phyloP scores from a whole-genome alignment of 2,797 vertebrate species.

The Onychomys leucogaster region DNA sequence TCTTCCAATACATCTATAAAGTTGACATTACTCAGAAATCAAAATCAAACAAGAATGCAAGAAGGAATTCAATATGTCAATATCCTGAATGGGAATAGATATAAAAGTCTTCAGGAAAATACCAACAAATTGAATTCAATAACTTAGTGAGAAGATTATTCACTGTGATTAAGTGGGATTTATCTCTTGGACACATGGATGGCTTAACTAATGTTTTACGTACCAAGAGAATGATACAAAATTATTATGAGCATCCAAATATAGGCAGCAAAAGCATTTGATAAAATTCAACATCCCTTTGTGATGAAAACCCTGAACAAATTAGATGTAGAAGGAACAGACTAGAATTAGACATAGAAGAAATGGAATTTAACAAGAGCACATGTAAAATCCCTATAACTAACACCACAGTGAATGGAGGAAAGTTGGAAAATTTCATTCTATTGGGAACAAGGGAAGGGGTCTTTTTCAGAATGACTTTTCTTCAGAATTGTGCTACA shows the following conservation, averaged over 20 bases:
- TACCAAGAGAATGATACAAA: neutral
- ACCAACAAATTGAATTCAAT: neutral
- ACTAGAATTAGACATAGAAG: neutral
- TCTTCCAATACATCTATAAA: neutral
- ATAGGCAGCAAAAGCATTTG: neutral
- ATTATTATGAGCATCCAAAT: neutral
- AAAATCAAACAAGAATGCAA: neutral
- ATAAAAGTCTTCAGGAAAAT: neutral
- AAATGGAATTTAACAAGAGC: neutral
- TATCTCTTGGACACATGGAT: neutral
- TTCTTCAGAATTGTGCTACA: neutral
- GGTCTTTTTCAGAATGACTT: neutral
- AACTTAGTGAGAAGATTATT: neutral
- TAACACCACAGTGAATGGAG: neutral
- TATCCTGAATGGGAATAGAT: neutral
- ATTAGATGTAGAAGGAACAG: neutral
- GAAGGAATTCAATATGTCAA: neutral
- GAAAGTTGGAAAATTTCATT: neutral
- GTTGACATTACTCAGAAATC: no score
- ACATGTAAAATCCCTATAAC: neutral
- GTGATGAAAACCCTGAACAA: neutral
- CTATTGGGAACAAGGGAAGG: neutral
- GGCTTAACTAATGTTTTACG: neutral
- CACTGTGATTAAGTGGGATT: neutral
- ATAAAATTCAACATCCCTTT: neutral